These are phyloP conservation scores for Caenorhabditis latens DNA, from an alignment of 1,140 invertebrate species.

Conservation along the genomic window DNA sequence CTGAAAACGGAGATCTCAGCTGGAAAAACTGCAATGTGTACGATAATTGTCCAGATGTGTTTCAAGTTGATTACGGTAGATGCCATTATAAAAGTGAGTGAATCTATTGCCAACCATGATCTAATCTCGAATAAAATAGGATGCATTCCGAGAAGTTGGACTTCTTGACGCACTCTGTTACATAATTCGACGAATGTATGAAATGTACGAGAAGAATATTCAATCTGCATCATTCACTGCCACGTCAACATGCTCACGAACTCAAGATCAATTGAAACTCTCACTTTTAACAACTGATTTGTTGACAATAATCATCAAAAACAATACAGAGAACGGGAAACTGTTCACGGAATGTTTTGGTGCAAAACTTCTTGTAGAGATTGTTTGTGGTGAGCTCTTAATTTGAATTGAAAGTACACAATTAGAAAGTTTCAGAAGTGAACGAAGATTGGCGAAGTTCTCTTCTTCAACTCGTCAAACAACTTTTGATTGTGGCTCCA, in stretches of 20 bases:
- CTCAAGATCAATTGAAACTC: slow-evolving; percentile 81
- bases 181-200: slow-evolving; percentile 64
- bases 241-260: slow-evolving; percentile 66
- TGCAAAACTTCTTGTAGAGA: slow-evolving; percentile 28
- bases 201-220: slow-evolving; percentile 44
- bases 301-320: slow-evolving; percentile 85
- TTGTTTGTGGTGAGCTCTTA: slow-evolving; percentile 72
- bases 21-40: slow-evolving; percentile 64
- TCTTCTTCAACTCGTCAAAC: slow-evolving; percentile 72
- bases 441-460: slow-evolving; percentile 63
- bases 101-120: not conserved
- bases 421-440: slow-evolving; percentile 7
- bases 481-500: slow-evolving; percentile 73
- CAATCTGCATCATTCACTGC: slow-evolving; percentile 32
- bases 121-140: slow-evolving; percentile 82
- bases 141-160: slow-evolving; percentile 97
- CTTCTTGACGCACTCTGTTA: slow-evolving; percentile 89
- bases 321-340: slow-evolving; percentile 87
- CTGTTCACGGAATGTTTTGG: slow-evolving; percentile 45
- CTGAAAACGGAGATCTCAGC: slow-evolving; percentile 84
- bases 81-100: slow-evolving; percentile 80
- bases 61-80: slow-evolving; percentile 83
- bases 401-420: slow-evolving; percentile 12
- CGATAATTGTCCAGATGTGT: slow-evolving; percentile 82
- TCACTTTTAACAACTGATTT: slow-evolving; percentile 89